Conservation (phyloP, 2,888 invertebrate species). For the Platerodrilus igneus region DNA sequence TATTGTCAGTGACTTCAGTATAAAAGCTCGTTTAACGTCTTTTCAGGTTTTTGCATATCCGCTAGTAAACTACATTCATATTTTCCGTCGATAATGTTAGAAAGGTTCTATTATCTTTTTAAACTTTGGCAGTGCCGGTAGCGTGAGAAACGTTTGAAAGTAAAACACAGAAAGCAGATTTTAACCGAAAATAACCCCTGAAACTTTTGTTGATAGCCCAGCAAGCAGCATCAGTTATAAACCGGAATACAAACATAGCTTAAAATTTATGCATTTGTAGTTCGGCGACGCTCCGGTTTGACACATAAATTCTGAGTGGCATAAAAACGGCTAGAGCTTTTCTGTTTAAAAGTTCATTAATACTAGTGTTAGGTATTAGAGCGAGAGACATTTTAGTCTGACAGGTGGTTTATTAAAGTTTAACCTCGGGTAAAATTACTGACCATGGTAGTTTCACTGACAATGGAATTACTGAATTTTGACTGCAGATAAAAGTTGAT, state of each 20-base stretch:
- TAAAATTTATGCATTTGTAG: slow-evolving; percentile 20
- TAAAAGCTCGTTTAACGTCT: too few species aligned
- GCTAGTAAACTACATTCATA: slow-evolving; percentile 19
- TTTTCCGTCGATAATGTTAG: slow-evolving; percentile 14
- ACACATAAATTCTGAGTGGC: slow-evolving; percentile 1
- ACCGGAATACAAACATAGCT: slow-evolving; percentile 24
- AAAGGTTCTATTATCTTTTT: slow-evolving; percentile 18
- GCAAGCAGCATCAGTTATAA: slow-evolving; percentile 24
- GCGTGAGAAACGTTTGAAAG: slow-evolving; percentile 23
- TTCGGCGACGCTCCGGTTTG: slow-evolving; percentile 12
- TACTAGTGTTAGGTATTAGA: slow-evolving; percentile 19
- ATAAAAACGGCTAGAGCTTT: too few species aligned
- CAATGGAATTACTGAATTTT: slow-evolving; percentile 18
- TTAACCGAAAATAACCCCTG: slow-evolving; percentile 24
- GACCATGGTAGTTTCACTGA: slow-evolving; percentile 20
- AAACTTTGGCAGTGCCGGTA: slow-evolving; percentile 17
- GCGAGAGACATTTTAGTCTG: slow-evolving; percentile 22
- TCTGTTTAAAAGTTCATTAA: slow-evolving; percentile 18
- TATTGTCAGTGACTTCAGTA: too few species aligned
- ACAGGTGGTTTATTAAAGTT: slow-evolving; percentile 25
- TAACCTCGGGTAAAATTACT: slow-evolving; percentile 20
- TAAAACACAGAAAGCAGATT: slow-evolving; percentile 23
- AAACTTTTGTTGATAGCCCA: slow-evolving; percentile 24
- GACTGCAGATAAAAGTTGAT: too few species aligned
- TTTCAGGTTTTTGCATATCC: too few species aligned